Evolutionary conservation across 2,888 invertebrate genomes (phyloP), one percentile per base, ranked within the genome.

Genomic region (Dynastes grantii): DNA sequence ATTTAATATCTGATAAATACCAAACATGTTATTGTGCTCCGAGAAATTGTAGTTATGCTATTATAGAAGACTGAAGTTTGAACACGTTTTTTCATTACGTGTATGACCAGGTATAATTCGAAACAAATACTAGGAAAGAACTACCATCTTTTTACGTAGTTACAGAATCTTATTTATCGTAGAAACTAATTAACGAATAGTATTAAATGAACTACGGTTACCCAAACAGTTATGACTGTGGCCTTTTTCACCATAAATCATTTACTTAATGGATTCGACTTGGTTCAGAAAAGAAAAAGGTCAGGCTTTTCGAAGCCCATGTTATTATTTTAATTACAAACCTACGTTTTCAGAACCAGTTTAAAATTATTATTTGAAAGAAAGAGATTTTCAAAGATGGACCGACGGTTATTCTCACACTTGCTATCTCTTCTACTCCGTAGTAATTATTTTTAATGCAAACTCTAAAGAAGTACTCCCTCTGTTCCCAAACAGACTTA

Each of bases 371-470:
- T 70, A 70, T 70, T 53, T 13, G 32, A 13, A 6, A 51, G 32
- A 55, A 70, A 27, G 32, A 40, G 37, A 37, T 45, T 45, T 45
- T 45, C 45, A 8, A 11, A 45, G 45, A 45, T 45, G 9, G 45
- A 45, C 32, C 45, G 53, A 53, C 53, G 53, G 16, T 13, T 53
- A 58, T 6, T n/a, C 55, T 16, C 16, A 22, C 22, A 58, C 9
- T 6, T 58, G 3, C 1, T 27, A 2, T 22, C 55, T 16, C 16
- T 58, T 16, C 9, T n/a, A 4, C 29, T 11, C 22, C 32, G 32
- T 5, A 37, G n/a, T 45, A 63, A 61, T 61, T 75, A 75, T 22
- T 61, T 61, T 61, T 61, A 73, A 58, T 73, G 61, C 53, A 61
- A 58, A 58, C 61, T 37, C 27, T 27, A 75, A 27, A 49, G 40